phyloP scores from a whole-genome alignment of 2,888 invertebrate species.

The Sthenelais limicola region DNA sequence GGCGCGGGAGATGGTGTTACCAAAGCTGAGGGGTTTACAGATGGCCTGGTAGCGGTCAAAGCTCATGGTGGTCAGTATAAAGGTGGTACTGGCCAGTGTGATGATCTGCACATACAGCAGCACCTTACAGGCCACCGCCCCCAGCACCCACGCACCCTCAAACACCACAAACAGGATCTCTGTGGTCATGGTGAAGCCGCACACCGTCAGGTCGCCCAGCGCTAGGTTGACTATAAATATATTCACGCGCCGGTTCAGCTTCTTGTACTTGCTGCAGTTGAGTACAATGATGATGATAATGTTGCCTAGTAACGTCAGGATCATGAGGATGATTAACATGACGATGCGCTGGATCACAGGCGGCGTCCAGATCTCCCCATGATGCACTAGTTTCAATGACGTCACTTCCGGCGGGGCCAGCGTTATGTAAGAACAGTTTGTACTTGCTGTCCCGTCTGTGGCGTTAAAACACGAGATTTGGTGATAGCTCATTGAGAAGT shows the following conservation, averaged over 20 bases:
- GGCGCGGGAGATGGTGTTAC: constrained; percentile 65
- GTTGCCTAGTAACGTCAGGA: constrained; percentile 71
- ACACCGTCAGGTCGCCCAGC: constrained; percentile 72
- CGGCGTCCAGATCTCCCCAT: constrained; percentile 67
- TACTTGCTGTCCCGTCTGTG: too few relatives aligned
- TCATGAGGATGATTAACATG: constrained; percentile 70
- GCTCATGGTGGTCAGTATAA: constrained; percentile 73
- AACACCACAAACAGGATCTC: constrained; percentile 73
- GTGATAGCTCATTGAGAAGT: too few relatives aligned
- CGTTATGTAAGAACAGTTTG: too few relatives aligned
- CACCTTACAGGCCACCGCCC: constrained; percentile 70
- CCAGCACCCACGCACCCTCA: constrained; percentile 72
- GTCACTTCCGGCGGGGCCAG: too few relatives aligned
- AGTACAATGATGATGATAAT: constrained; percentile 71
- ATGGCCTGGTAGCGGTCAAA: constrained; percentile 73
- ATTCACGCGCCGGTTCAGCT: constrained; percentile 71
- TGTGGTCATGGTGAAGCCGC: constrained; percentile 72
- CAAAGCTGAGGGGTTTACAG: constrained; percentile 70
- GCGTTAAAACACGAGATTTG: too few relatives aligned
- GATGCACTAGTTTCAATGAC: constrained; percentile 41
- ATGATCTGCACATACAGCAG: constrained; percentile 72
- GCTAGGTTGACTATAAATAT: constrained; percentile 73
- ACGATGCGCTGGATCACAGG: constrained; percentile 72
- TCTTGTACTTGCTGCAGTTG: constrained; percentile 67
- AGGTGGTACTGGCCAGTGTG: constrained; percentile 72